phyloP scores from a whole-genome alignment of 2,888 invertebrate species.

The Ischnus inquisitorius region DNA sequence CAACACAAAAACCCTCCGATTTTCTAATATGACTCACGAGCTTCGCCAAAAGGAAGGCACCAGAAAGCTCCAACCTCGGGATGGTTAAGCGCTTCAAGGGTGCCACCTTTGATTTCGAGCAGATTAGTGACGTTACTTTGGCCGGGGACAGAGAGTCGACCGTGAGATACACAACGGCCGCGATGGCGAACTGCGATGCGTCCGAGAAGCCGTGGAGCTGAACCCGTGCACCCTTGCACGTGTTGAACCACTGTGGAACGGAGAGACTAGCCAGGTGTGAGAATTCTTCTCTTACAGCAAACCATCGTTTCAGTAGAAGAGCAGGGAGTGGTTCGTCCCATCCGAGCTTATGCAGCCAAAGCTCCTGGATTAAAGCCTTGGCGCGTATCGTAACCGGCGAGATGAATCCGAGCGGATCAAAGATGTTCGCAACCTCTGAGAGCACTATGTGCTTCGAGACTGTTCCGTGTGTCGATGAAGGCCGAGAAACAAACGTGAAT shows the following conservation, averaged over 20 bases:
- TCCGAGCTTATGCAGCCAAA: too few relatives aligned
- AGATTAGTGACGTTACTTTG: slow-evolving; percentile 5
- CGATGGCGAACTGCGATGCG: slow-evolving; percentile 61
- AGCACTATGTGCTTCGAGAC: too few relatives aligned
- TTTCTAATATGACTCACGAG: background rate
- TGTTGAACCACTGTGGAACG: too few relatives aligned
- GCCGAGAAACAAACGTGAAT: too few relatives aligned
- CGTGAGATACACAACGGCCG: slow-evolving; percentile 19
- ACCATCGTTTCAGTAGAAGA: background rate
- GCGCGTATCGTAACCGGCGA: too few relatives aligned
- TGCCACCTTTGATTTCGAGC: slow-evolving; percentile 59
- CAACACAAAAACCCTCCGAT: background rate
- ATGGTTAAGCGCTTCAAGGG: slow-evolving; percentile 37
- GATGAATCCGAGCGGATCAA: too few relatives aligned
- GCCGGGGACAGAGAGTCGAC: background rate
- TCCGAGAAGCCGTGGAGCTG: slow-evolving; percentile 64
- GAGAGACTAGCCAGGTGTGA: too few relatives aligned
- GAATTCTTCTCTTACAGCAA: too few relatives aligned
- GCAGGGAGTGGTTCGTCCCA: too few relatives aligned
- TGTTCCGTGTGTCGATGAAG: too few relatives aligned
- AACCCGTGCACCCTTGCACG: background rate
- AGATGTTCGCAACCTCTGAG: too few relatives aligned
- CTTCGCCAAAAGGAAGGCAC: background rate
- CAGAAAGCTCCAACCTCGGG: background rate
- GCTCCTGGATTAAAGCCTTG: too few relatives aligned